Evolutionary conservation across 2,113 vertebrate genomes (phyloP), one percentile per base, ranked within the genome.

Genomic region (Perca schrenkii): DNA sequence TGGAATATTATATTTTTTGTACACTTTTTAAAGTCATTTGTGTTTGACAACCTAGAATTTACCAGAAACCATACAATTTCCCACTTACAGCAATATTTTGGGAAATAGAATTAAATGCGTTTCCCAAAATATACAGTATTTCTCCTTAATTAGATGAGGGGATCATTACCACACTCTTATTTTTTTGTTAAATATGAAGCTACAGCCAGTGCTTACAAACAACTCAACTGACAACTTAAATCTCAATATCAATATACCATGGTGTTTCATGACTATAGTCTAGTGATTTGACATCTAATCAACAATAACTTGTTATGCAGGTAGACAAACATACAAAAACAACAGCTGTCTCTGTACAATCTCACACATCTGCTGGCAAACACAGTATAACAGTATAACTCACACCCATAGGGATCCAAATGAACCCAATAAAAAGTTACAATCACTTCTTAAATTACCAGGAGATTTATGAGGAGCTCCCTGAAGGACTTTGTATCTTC

Each of bases 401-500:
- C 63, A 69, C 17, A 57, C 5, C 8, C 11, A 50, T n/a, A 83
- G 25, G 11, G 3, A 61, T 61, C 5, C 25, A 31, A 62, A 68
- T 8, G 16, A 79, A 83, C 2, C 6, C 15, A 68, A 25, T 19
- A 66, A 61, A 74, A 72, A 46, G 13, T 4, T 6, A 3, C 0
- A 4, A 36, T 63, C 2, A 46, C 0, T 3, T 43, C 13, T 74
- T 2, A 28, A 79, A 34, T 96, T 95, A 98, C 97, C 97, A 98
- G 91, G 67, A 98, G 96, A 61, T 97, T 98, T 90, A 98, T 97
- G 91, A 98, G 97, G 12, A 98, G 96, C 87, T 98, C 97, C 90
- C 97, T 96, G 88, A 98, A 97, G 78, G 95, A 97, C 90, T 96
- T 97, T 3, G 97, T 98, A 84, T 98, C 97, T 83, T 98, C 97